Conservation (phyloP, 2,113 vertebrate genomes). For the Oostethus manadensis region DNA sequence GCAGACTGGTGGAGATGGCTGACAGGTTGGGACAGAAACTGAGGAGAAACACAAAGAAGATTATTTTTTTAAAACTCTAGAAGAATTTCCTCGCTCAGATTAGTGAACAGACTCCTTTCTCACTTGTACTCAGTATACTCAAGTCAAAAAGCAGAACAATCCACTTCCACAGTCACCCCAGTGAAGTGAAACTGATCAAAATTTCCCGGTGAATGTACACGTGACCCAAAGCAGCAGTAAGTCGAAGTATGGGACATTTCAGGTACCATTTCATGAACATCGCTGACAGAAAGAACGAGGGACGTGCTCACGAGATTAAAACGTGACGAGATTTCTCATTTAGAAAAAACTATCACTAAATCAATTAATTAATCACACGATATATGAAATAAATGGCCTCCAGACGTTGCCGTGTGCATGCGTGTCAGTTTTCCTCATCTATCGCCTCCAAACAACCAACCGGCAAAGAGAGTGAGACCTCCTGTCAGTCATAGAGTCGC, state of each 20-base stretch:
- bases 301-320: too few relatives aligned
- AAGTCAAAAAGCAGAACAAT: slow-evolving; percentile 20
- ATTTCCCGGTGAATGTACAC: slow-evolving; percentile 24
- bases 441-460: too few relatives aligned
- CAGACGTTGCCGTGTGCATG: too few relatives aligned
- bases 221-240: slow-evolving; percentile 11
- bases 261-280: background rate
- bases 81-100: background rate
- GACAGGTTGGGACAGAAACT: slow-evolving; percentile 97
- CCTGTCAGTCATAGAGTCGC: too few relatives aligned
- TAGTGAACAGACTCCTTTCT: background rate
- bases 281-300: background rate
- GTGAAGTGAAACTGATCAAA: slow-evolving; percentile 23
- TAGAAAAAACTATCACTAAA: too few relatives aligned
- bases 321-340: too few relatives aligned
- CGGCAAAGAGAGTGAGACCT: too few relatives aligned
- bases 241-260: background rate
- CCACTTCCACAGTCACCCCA: slow-evolving; percentile 16
- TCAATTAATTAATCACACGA: too few relatives aligned
- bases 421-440: too few relatives aligned
- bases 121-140: background rate
- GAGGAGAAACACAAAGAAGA: slow-evolving; percentile 14
- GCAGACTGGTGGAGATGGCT: slow-evolving; percentile 83
- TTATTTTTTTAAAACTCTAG: background rate
- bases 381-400: too few relatives aligned